phyloP scores from a whole-genome alignment of 2,113 vertebrate species.

The Nerophis ophidion region DNA sequence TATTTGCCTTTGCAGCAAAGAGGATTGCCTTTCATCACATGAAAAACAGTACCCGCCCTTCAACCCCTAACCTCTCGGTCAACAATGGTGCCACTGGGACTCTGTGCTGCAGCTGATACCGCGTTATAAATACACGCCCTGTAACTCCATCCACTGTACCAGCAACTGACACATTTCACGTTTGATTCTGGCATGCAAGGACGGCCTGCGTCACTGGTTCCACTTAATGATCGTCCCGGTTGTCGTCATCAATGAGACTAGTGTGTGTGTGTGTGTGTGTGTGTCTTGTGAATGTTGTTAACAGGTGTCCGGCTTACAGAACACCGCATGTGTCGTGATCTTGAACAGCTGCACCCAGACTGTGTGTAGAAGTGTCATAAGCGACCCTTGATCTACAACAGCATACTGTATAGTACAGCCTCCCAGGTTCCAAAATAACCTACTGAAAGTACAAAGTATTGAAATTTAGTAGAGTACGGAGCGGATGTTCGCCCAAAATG shows the following conservation, averaged over 20 bases:
- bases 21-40: conserved; percentile 52
- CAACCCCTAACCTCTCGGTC: conserved; percentile 28
- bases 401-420: no score
- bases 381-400: not conserved
- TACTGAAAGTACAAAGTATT: no score
- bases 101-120: conserved; percentile 10
- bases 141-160: conserved; percentile 11
- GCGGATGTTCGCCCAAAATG: no score
- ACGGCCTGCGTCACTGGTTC: conserved; percentile 1
- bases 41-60: conserved; percentile 32
- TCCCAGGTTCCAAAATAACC: no score
- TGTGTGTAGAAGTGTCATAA: not conserved
- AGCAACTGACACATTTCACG: conserved; percentile 4
- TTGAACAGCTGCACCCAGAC: conserved; percentile 55
- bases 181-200: conserved; percentile 17
- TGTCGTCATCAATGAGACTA: conserved; percentile 30
- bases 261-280: conserved; percentile 9
- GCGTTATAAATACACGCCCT: conserved; percentile 25
- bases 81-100: conserved; percentile 37
- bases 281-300: conserved; percentile 48
- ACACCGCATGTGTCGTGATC: conserved; percentile 65
- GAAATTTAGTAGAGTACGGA: no score
- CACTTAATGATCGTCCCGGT: not conserved
- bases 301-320: conserved; percentile 65
- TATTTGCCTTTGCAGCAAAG: conserved; percentile 40